Evolutionary conservation across 2,888 invertebrate genomes (phyloP), one percentile per base, ranked within the genome.

Genomic region (Ectropis crepuscularia): DNA sequence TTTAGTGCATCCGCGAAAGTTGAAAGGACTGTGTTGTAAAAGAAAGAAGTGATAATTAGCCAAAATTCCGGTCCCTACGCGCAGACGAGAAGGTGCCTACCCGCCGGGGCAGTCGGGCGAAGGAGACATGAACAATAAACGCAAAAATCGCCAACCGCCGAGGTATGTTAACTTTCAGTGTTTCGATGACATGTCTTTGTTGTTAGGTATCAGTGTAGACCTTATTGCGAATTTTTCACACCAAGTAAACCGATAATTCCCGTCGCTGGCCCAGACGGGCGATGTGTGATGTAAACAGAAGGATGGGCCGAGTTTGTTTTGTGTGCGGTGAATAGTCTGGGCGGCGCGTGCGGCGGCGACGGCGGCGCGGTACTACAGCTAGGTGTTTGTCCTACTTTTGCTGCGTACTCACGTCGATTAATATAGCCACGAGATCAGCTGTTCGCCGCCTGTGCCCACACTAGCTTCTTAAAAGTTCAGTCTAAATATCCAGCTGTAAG

Each of bases 31-130:
- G 91, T 92, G 91, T 92, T 92, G 88, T 92, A 88, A 91, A 90
- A 92, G 90, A 92, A 86, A 90, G 92, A 88, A 88, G 89, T 88
- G 88, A 88, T 85, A 93, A 93, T 90, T 91, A 85, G 90, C 94
- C 96, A 96, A 96, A 96, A 96, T 96, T 96, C 96, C 96, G 96
- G 96, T 96, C 95, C 96, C 96, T 92, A 96, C 96, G 95, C 95
- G 94, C 93, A 95, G 95, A 94, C 95, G 94, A 94, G 95, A 96
- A 94, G 94, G 95, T 95, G 95, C 95, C 95, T 95, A 95, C 94
- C 94, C 94, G 92, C 94, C 95, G 94, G 95, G 95, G 94, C 94
- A 94, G 88, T 88, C 90, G 79, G 92, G 92, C 85, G 92, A 90
- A 85, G 90, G 90, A 91, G 95, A 95, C 87, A 96, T 95, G 95